Percentiles rank a stretch among this genome's conserved stretches.
Conservation (phyloP, 37 sponge, comb jelly and placozoan genomes). For the Halichondria panicea region DNA sequence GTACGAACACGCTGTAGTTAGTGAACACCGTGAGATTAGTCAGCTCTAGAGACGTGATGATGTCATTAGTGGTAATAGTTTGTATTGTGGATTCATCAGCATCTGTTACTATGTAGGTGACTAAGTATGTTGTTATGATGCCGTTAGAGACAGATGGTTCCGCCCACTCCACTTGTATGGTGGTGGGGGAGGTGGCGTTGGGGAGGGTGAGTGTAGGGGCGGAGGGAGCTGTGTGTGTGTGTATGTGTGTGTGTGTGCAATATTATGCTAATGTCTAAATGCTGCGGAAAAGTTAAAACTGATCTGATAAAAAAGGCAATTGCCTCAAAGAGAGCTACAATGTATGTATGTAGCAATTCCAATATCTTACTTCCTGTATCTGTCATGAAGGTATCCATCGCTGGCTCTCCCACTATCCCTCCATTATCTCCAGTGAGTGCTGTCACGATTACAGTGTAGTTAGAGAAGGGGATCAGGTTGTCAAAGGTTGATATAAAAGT, state of each 20-base stretch:
- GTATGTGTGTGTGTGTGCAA: not conserved
- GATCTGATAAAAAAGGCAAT: not conserved
- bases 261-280: not conserved
- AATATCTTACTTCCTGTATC: conserved; percentile 17
- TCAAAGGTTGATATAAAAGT: not conserved
- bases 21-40: no score
- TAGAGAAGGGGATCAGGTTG: conserved; percentile 36
- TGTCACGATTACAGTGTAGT: conserved; percentile 38
- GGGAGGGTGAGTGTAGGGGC: conserved; percentile 1
- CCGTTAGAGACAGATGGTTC: conserved; percentile 34
- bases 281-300: not conserved
- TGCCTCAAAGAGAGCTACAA: not conserved
- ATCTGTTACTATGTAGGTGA: not conserved
- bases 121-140: conserved; percentile 17
- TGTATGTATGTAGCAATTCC: not conserved
- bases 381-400: not conserved
- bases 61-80: conserved; percentile 1
- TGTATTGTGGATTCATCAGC: not conserved
- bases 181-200: not conserved
- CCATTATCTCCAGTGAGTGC: conserved; percentile 26
- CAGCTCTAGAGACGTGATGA: conserved; percentile 19
- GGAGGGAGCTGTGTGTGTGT: conserved; percentile 10
- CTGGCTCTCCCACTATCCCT: not conserved
- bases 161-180: conserved; percentile 11
- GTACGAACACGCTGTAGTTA: conserved; percentile 7